Percentiles rank a stretch among this genome's conserved stretches.
phyloP scores from a whole-genome alignment of 1,140 invertebrate genomes.

The Brachionus sp. region DNA sequence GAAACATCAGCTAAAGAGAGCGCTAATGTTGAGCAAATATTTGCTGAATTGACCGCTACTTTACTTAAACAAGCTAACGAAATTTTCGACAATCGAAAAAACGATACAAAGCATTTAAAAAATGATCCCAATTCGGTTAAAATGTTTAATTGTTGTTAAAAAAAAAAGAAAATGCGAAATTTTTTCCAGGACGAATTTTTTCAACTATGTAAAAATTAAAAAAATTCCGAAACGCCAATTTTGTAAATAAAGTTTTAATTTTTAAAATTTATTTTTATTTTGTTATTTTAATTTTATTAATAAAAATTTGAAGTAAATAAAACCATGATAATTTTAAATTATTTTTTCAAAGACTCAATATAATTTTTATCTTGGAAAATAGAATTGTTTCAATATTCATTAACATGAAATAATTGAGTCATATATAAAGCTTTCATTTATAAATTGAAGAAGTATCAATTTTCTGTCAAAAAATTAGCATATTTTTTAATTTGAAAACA shows the following conservation, averaged over 20 bases:
- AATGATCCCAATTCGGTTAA: not conserved
- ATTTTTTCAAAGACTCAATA: too few relatives aligned
- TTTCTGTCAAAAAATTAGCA: too few relatives aligned
- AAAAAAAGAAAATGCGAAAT: not conserved
- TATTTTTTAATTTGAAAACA: too few relatives aligned
- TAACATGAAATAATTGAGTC: too few relatives aligned
- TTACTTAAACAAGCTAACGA: slow-evolving; percentile 54
- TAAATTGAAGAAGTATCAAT: too few relatives aligned
- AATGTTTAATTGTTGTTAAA: slow-evolving; percentile 21
- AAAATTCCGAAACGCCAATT: not conserved
- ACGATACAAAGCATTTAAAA: not conserved
- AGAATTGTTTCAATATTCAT: too few relatives aligned
- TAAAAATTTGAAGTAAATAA: too few relatives aligned
- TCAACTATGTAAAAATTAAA: not conserved
- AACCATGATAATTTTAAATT: too few relatives aligned
- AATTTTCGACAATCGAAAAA: not conserved
- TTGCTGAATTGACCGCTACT: slow-evolving; percentile 79
- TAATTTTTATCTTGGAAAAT: too few relatives aligned
- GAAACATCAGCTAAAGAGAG: slow-evolving; percentile 58
- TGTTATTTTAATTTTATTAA: not conserved
- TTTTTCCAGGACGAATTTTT: not conserved
- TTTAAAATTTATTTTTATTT: not conserved
- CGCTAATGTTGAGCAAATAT: slow-evolving; percentile 65
- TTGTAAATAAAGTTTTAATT: not conserved
- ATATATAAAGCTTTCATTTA: too few relatives aligned